Base-by-base conservation (phyloP, 2,797 vertebrate species). In the Carcharodon carcharias region DNA sequence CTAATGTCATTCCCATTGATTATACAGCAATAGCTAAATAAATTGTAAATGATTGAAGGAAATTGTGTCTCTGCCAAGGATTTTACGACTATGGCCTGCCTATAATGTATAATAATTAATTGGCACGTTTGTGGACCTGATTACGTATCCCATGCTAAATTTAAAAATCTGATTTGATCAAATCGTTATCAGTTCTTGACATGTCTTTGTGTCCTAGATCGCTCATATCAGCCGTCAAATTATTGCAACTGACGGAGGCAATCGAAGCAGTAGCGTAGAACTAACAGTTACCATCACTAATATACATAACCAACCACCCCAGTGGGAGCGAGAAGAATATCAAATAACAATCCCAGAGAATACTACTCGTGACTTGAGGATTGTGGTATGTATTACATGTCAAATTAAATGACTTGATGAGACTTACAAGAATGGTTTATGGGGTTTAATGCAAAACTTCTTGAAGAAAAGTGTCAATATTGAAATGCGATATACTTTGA, bases 331-430 rank as follows among this genome's bases (percentile, higher is more conserved):
- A 97, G 97, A 97, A 0, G 97, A 97, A 65, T 99, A 99, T 97
- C 98, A 98, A 98, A 98, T 98, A 96, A 98, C 98, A 3, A 97
- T 99, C 95, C 98, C 98, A 0, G 99, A 99, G 96, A 99, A 98
- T 97, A 98, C 98, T 0, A 97, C 96, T 1, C 97, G 98, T 0
- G 98, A 99, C 96, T 97, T 98, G 97, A 98, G 97, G 96, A 98
- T 99, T 94, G 97, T 98, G 98, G 99, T 99, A 98, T 97, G 98
- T 58, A 65, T 26, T 54, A 40, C 58, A 58, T n/a, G 28, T n/a
- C 40, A 91, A 71, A 96, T 40, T 21, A 94, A 67, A 65, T 45
- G n/a, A 35, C 35, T 65, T 67, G 63, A 3, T n/a, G 35, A n/a
- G n/a, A 40, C 21, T 65, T 40, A 16, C 7, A 65, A 45, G 31